Conservation (phyloP, 37 sponge, comb jelly and placozoan genomes). For the Beroe forskalii region DNA sequence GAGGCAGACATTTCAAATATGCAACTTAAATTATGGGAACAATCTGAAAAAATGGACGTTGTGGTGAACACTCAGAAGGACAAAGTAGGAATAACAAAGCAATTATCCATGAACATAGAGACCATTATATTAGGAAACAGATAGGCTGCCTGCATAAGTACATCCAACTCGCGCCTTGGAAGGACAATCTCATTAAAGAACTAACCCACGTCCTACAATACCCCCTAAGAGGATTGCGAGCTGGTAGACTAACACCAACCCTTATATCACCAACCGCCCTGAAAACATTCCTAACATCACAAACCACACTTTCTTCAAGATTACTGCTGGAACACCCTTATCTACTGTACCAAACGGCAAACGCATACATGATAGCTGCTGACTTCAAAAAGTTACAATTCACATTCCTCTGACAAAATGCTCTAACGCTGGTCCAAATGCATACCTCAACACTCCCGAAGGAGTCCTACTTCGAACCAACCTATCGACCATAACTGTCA, state of each 20-base stretch:
- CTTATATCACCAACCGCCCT: background rate
- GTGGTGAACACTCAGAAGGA: background rate
- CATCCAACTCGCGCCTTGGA: background rate
- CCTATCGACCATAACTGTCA: background rate
- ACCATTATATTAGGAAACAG: background rate
- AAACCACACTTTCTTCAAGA: background rate
- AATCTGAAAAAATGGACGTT: background rate
- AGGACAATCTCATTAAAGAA: background rate
- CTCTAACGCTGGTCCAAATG: background rate
- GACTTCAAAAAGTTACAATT: conserved; percentile 4
- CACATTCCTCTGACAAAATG: background rate
- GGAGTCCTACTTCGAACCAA: background rate
- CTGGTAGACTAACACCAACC: background rate
- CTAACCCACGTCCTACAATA: background rate
- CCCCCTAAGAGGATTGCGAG: background rate
- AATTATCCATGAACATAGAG: background rate
- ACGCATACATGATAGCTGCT: background rate
- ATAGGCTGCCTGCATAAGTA: background rate
- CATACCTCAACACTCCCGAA: background rate
- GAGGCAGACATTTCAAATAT: background rate
- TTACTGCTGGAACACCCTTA: background rate
- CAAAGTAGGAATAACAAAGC: background rate
- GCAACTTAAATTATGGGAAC: background rate
- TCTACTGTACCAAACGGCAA: background rate
- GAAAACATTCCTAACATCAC: background rate